Evolutionary conservation across 2,797 vertebrate species (phyloP), one percentile per base, ranked within the genome.

Genomic region (Uromys caudimaculatus): DNA sequence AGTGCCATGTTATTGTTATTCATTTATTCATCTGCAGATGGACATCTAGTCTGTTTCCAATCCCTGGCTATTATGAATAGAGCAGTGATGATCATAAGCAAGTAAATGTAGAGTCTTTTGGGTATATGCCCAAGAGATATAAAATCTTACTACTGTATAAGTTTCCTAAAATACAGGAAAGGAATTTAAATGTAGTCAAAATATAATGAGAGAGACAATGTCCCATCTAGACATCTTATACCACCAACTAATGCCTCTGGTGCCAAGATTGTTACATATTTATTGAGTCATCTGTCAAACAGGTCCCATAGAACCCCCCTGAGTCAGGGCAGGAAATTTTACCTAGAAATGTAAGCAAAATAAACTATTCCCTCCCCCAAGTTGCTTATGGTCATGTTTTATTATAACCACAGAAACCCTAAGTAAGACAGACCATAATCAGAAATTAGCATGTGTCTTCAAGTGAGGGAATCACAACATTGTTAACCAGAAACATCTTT

Each of bases 391-490:
- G 38, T 6, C 38, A 83, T 32, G 16, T 62, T 83, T 62, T 83
- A 32, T 44, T 83, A 19, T 17, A 78, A 52, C 14, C 62, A 47
- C 6, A 50, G 19, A 35, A 44, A 84, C 9, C 38, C 58, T 47
- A 60, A 84, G 24, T 62, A 35, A 62, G 29, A 67, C 29, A n/a
- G 47, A 38, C 52, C 64, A 29, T 77, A 9, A 83, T 60, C 19
- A 38, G 60, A 90, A 78, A 23, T 69, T 32, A 73, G 58, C 41
- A 76, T 21, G 64, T 24, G 75, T 17, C 14, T 60, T 93, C 93
- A 76, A 95, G 81, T 89, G n/a, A 87, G 4, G 38, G 54, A 75
- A 71, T 67, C 50, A 94, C 3, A 94, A 47, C 83, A 58, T 32
- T 52, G 44, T 60, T n/a, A 93, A 23, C 11, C 47, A 94, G 44